Conservation (phyloP, 2,797 vertebrate genomes). For the Thamnophis elegans region DNA sequence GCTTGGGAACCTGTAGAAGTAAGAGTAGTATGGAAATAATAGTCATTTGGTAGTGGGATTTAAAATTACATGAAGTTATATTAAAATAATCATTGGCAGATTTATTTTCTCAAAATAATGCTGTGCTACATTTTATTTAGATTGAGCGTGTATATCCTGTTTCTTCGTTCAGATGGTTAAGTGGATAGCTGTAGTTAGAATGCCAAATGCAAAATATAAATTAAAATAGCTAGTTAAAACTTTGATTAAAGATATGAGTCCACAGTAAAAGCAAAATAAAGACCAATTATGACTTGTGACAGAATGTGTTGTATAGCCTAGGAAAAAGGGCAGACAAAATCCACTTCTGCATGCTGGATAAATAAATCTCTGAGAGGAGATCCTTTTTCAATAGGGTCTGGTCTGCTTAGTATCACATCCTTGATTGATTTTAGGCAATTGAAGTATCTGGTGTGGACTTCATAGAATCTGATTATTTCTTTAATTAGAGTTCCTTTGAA, state of each 20-base stretch:
- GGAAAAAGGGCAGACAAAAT: not conserved
- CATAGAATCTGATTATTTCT: not conserved
- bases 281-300: not conserved
- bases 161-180: not conserved
- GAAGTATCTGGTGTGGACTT: not conserved
- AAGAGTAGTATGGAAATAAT: not conserved
- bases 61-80: not conserved
- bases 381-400: not conserved
- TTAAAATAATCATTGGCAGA: not conserved
- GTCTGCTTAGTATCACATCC: not conserved
- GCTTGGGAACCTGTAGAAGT: not conserved
- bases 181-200: not conserved
- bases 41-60: not conserved
- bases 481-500: not conserved
- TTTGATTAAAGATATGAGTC: not conserved
- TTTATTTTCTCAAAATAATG: slow-evolving; percentile 11
- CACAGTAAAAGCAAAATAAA: not conserved
- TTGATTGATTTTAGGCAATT: not conserved
- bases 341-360: not conserved
- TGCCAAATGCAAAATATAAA: not conserved
- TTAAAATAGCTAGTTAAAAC: not conserved
- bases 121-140: not conserved
- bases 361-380: not conserved
- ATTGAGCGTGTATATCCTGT: not conserved
- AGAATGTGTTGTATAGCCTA: not conserved